phyloP scores from a whole-genome alignment of 2,797 vertebrate genomes.

The Acanthurus leucopareius region DNA sequence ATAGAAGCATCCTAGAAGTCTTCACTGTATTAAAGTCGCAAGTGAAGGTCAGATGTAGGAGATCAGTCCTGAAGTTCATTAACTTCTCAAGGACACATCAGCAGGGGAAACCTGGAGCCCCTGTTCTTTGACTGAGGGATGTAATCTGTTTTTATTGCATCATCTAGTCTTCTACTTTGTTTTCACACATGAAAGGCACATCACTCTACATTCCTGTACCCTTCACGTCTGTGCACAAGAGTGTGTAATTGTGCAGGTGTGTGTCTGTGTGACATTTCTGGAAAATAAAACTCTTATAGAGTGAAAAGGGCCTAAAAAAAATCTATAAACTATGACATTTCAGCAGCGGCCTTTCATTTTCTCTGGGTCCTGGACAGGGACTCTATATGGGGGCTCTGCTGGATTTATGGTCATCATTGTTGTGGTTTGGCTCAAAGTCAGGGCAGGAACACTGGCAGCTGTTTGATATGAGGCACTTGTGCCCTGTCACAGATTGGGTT shows the following conservation, averaged over 20 bases:
- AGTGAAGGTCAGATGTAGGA: background rate
- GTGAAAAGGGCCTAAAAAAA: constrained; percentile 35
- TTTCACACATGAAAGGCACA: background rate
- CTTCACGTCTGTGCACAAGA: background rate
- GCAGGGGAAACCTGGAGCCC: background rate
- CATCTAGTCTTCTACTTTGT: background rate
- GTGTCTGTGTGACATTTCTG: constrained; percentile 63
- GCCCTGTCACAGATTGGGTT: constrained; percentile 62
- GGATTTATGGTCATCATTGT: constrained; percentile 10
- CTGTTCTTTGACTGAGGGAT: background rate
- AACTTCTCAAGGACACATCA: background rate
- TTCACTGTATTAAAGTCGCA: background rate
- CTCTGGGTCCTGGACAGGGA: constrained; percentile 8
- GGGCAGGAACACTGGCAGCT: constrained; percentile 44
- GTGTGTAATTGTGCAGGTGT: constrained; percentile 17
- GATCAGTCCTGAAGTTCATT: background rate
- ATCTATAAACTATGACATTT: constrained; percentile 76
- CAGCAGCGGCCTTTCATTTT: constrained; percentile 41
- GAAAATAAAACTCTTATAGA: constrained; percentile 46
- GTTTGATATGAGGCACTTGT: constrained; percentile 35
- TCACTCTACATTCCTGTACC: background rate
- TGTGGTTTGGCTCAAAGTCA: constrained; percentile 35
- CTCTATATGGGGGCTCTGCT: constrained; percentile 8
- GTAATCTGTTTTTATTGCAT: background rate
- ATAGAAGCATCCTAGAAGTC: background rate